Percentiles rank a stretch among this genome's conserved stretches.
Conservation (phyloP, 2,888 invertebrate species). For the Digitonthophagus gazella region DNA sequence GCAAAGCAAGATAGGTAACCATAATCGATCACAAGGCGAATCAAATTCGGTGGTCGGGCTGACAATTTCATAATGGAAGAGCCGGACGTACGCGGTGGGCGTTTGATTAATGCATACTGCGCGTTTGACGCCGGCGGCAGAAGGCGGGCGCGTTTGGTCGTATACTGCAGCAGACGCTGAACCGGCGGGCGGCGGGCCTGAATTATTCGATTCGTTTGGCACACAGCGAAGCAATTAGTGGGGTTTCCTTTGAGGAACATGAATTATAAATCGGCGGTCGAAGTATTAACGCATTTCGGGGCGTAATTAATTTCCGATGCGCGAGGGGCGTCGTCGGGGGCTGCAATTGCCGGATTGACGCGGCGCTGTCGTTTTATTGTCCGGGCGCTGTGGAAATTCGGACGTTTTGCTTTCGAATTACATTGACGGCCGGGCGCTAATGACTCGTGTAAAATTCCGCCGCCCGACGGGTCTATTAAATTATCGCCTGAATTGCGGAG, state of each 20-base stretch:
- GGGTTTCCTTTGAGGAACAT: slow-evolving; percentile 21
- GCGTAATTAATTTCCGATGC: slow-evolving; percentile 24
- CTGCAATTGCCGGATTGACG: slow-evolving; percentile 4
- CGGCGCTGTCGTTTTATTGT: slow-evolving; percentile 11
- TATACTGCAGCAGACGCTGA: neutral
- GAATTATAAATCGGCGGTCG: slow-evolving; percentile 22
- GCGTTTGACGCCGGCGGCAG: neutral
- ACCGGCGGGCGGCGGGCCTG: neutral
- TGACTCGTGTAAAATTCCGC: slow-evolving; percentile 15
- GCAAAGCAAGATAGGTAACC: too few species aligned
- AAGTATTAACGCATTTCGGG: slow-evolving; percentile 17
- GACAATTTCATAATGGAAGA: neutral
- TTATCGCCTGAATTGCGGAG: neutral
- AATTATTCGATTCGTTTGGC: slow-evolving; percentile 9
- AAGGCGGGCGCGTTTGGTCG: neutral
- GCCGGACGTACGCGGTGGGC: neutral
- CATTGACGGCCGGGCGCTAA: slow-evolving; percentile 13
- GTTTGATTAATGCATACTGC: neutral
- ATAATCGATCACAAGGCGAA: neutral
- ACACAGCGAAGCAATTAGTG: slow-evolving; percentile 9
- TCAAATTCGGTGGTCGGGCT: neutral
- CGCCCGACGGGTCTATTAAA: slow-evolving; percentile 7
- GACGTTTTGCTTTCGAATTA: slow-evolving; percentile 10
- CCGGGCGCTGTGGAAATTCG: slow-evolving; percentile 10
- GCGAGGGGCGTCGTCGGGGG: neutral